Percentiles rank a stretch among this genome's conserved stretches.
Evolutionary conservation across 2,113 vertebrate species (phyloP).

Genomic region (Gavia stellata): DNA sequence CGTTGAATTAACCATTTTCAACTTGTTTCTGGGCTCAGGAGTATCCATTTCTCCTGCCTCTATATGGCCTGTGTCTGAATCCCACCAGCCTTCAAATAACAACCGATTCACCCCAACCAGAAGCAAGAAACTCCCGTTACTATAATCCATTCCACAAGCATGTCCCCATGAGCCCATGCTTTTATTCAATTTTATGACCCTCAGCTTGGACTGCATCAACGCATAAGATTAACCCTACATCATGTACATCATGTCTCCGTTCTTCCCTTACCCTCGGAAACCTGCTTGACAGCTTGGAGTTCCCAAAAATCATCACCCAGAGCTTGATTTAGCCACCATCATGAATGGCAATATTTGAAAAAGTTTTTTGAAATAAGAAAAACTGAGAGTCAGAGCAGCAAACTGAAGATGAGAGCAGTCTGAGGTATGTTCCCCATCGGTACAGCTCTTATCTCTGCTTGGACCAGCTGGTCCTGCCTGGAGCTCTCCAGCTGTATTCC

Average conservation of each 20-base stretch:
- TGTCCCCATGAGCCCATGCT: rapidly evolving
- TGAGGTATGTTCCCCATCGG: background rate
- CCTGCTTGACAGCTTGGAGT: background rate
- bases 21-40: background rate
- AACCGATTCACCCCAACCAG: background rate
- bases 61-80: background rate
- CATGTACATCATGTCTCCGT: background rate
- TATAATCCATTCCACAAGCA: background rate
- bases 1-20: background rate
- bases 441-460: background rate
- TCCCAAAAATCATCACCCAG: background rate
- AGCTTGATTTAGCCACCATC: background rate
- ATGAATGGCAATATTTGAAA: background rate
- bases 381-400: background rate
- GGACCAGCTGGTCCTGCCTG: background rate
- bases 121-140: background rate
- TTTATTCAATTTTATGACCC: background rate
- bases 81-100: background rate
- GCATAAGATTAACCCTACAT: background rate
- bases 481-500: background rate
- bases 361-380: background rate
- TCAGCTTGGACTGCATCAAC: background rate
- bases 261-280: background rate
- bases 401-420: background rate
- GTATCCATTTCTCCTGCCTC: background rate